phyloP scores from a whole-genome alignment of 2,797 vertebrate species.

The Scolopax bukidnonensis region DNA sequence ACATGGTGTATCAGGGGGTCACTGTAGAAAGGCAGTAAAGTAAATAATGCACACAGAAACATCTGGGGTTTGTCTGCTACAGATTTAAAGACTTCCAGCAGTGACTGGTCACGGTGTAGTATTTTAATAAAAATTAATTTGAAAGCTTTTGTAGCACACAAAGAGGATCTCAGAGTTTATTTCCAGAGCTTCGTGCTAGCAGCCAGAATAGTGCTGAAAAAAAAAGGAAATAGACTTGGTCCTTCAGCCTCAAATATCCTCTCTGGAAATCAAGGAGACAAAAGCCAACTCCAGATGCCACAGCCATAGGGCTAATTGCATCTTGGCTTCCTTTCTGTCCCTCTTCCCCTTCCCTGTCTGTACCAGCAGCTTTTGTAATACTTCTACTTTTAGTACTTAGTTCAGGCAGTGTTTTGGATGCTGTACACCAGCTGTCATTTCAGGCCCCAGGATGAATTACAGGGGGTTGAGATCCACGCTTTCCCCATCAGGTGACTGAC shows the following conservation, averaged over 20 bases:
- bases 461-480: background rate
- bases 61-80: background rate
- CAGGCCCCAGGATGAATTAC: background rate
- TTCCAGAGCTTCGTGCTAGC: background rate
- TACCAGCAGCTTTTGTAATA: background rate
- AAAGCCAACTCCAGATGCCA: background rate
- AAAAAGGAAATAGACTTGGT: background rate
- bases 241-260: background rate
- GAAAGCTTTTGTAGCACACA: background rate
- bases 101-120: background rate
- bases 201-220: background rate
- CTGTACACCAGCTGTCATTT: background rate
- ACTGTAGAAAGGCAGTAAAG: background rate
- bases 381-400: background rate
- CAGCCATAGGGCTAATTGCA: accelerated
- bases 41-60: background rate
- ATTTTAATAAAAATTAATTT: background rate
- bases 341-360: background rate
- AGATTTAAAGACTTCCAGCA: background rate
- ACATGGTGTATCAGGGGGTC: background rate
- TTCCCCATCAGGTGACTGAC: background rate
- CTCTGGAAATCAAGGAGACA: background rate
- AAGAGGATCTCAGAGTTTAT: background rate
- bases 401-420: background rate
- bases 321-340: background rate